A percentile compares a stretch with the other conserved stretches of the same genome.
Evolutionary conservation across 2,113 vertebrate genomes (phyloP).

Genomic region (Miniopterus natalensis): DNA sequence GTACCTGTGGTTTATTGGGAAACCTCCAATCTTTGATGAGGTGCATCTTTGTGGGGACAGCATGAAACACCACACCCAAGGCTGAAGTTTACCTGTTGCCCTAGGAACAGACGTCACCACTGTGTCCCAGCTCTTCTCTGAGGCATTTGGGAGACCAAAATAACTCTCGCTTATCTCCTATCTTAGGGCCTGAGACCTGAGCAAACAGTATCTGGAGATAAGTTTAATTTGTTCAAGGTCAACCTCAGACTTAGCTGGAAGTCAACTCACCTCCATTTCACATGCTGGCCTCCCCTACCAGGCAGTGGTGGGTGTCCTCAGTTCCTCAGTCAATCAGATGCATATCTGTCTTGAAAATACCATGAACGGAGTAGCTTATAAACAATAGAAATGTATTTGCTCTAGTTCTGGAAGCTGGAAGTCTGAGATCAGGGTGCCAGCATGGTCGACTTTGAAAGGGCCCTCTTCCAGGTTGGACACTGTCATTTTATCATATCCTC

Average conservation of each 20-base stretch:
- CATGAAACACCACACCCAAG: background rate
- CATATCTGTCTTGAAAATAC: background rate
- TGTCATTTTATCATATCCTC: background rate
- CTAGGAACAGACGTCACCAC: background rate
- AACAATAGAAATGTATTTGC: background rate
- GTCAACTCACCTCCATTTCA: background rate
- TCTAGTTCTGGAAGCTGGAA: background rate
- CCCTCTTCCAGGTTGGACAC: background rate
- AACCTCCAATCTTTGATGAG: background rate
- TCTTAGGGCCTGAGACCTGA: conserved; percentile 25
- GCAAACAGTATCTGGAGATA: conserved; percentile 25
- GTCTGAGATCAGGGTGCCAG: background rate
- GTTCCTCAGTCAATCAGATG: background rate
- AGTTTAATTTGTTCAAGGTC: conserved; percentile 47
- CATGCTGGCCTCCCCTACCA: background rate
- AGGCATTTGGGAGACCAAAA: conserved; percentile 50
- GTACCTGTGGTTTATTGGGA: background rate
- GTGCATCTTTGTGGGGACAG: background rate
- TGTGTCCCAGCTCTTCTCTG: conserved; percentile 30
- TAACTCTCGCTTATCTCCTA: conserved; percentile 51
- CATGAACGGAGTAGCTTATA: background rate
- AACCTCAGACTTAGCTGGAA: background rate
- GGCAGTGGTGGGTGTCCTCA: background rate
- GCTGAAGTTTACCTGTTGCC: background rate
- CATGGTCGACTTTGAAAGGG: background rate